Percentiles rank a stretch among this genome's conserved stretches.
phyloP scores from a whole-genome alignment of 2,113 vertebrate genomes.

The Xiphophorus couchianus region DNA sequence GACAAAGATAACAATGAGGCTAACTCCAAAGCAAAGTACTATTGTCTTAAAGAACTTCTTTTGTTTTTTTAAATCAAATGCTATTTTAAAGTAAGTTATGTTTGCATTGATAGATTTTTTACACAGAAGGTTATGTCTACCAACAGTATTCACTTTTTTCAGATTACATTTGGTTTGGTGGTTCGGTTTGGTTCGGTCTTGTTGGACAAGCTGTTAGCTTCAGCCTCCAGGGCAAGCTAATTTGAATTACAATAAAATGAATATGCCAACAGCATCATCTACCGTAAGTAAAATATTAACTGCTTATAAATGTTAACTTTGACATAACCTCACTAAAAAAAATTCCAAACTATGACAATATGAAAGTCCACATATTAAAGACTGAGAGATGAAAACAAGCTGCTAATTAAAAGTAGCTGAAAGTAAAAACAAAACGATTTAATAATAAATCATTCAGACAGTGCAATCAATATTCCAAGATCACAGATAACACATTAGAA shows the following conservation, averaged over 20 bases:
- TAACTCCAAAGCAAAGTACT: too few relatives aligned
- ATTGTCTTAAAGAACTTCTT: too few relatives aligned
- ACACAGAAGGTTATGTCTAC: not conserved
- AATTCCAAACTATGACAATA: not conserved
- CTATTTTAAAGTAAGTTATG: too few relatives aligned
- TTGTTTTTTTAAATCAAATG: too few relatives aligned
- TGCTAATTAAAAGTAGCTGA: not conserved
- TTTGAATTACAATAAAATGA: not conserved
- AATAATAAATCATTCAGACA: not conserved
- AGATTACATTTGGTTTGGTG: too few relatives aligned
- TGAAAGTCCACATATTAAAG: not conserved
- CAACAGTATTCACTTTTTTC: not conserved
- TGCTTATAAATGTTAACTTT: not conserved
- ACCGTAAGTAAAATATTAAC: too few relatives aligned
- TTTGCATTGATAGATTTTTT: not conserved
- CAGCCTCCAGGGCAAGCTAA: not conserved
- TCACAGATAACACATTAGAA: not conserved
- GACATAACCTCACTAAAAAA: not conserved
- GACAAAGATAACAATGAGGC: not conserved
- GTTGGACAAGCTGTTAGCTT: not conserved
- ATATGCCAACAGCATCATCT: too few relatives aligned
- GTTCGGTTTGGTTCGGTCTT: too few relatives aligned
- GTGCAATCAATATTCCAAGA: conserved; percentile 16
- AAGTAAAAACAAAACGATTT: not conserved
- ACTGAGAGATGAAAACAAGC: not conserved